Evolutionary conservation across 1,140 invertebrate genomes (phyloP).

Genomic region (Neotoxoptera formosana): DNA sequence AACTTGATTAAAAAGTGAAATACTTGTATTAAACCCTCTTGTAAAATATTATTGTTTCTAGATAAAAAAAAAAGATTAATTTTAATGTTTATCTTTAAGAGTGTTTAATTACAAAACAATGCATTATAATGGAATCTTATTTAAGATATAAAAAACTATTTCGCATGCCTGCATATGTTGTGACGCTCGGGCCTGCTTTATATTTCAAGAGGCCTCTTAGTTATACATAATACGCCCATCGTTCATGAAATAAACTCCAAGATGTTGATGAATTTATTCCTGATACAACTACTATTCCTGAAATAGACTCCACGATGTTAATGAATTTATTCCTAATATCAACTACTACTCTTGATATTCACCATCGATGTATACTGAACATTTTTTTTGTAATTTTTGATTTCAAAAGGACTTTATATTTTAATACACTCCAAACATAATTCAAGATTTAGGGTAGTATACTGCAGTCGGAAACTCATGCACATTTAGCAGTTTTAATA

Average conservation of each 20-base stretch:
- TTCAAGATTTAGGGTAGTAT: neutral
- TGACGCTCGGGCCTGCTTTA: neutral
- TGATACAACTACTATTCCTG: neutral
- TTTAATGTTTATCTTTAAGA: neutral
- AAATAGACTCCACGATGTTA: neutral
- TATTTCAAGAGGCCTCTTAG: neutral
- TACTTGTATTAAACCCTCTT: neutral
- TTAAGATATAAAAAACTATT: neutral
- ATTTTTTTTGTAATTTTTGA: neutral
- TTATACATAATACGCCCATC: neutral
- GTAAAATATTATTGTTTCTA: conserved; percentile 28
- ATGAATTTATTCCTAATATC: neutral
- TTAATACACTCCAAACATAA: neutral
- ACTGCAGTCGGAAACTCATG: neutral
- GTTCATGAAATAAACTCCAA: too few relatives aligned
- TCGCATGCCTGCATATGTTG: neutral
- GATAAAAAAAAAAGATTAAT: neutral
- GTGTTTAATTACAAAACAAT: neutral
- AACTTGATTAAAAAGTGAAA: neutral
- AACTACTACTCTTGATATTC: neutral
- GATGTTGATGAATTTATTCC: too few relatives aligned
- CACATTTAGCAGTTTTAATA: neutral
- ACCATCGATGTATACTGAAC: neutral
- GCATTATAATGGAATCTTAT: neutral
- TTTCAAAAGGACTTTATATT: neutral